phyloP scores from a whole-genome alignment of 2,888 invertebrate species.

The Loripinus fragilis region DNA sequence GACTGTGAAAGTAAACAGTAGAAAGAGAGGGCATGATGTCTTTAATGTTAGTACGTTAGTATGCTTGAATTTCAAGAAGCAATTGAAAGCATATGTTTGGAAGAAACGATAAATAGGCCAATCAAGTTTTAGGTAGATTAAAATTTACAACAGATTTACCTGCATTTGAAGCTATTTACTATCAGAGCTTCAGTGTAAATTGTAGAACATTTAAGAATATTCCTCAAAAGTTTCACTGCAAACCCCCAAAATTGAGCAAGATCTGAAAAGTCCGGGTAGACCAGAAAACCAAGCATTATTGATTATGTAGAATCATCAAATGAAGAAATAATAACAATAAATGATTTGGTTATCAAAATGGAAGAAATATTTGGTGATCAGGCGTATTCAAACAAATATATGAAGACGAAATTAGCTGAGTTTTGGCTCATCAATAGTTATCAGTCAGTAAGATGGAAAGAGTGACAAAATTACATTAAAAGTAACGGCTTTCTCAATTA shows the following conservation, averaged over 20 bases:
- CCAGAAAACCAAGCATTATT: conserved; percentile 21
- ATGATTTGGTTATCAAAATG: conserved; percentile 24
- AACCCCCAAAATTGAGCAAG: neutral
- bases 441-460: conserved; percentile 25
- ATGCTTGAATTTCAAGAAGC: conserved; percentile 15
- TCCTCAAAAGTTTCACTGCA: conserved; percentile 9
- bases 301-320: conserved; percentile 19
- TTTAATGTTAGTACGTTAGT: neutral
- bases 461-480: conserved; percentile 19
- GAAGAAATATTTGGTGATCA: conserved; percentile 26
- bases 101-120: conserved; percentile 32
- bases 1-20: neutral
- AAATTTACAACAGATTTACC: neutral
- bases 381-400: conserved; percentile 18
- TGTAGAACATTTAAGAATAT: conserved; percentile 22
- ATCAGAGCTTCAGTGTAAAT: conserved; percentile 30
- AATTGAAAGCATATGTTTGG: conserved; percentile 10
- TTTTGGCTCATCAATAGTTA: conserved; percentile 25
- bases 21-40: conserved; percentile 8
- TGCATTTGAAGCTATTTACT: conserved; percentile 25
- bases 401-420: conserved; percentile 28
- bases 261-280: conserved; percentile 31
- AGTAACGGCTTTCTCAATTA: conserved; percentile 21
- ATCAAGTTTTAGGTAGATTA: conserved; percentile 28
- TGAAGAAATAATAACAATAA: conserved; percentile 14